These are phyloP conservation scores for Noturus placidus DNA, from an alignment of 2,113 vertebrate species.

Conservation along the genomic window DNA sequence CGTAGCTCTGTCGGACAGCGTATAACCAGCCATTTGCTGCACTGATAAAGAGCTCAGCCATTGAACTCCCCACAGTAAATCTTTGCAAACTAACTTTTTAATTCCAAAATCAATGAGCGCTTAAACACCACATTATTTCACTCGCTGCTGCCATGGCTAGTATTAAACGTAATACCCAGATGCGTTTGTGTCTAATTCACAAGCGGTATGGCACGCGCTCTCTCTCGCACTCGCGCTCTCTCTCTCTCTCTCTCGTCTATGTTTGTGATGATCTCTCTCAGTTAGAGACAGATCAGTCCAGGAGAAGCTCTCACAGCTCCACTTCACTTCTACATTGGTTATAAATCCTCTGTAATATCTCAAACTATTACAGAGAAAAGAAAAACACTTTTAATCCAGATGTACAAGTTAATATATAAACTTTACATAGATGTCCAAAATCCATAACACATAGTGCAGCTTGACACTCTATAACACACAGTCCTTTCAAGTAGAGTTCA, in stretches of 20 bases:
- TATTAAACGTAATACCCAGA: constrained; percentile 74
- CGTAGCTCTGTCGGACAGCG: constrained; percentile 78
- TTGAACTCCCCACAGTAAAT: constrained; percentile 78
- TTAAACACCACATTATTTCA: constrained; percentile 79
- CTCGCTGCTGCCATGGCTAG: constrained; percentile 57
- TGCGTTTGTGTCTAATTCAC: constrained; percentile 66
- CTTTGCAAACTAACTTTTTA: constrained; percentile 84
- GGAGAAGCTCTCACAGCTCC: not conserved
- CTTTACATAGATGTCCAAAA: not conserved
- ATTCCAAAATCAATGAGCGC: constrained; percentile 76
- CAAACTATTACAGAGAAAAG: constrained; percentile 1
- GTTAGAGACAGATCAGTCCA: not conserved
- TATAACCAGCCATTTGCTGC: constrained; percentile 81
- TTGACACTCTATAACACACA: not conserved
- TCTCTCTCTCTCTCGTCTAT: constrained; percentile 25
- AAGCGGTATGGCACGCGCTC: constrained; percentile 49
- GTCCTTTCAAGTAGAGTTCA: not conserved
- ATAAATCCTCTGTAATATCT: not conserved
- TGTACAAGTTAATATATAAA: not conserved
- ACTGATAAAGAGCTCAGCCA: constrained; percentile 79
- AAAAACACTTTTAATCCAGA: constrained; percentile 2
- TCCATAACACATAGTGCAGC: constrained; percentile 7
- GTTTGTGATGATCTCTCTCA: not conserved
- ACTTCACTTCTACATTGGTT: not conserved
- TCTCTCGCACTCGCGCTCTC: constrained; percentile 25